phyloP scores from a whole-genome alignment of 2,113 vertebrate species.

The Phyllostomus discolor region DNA sequence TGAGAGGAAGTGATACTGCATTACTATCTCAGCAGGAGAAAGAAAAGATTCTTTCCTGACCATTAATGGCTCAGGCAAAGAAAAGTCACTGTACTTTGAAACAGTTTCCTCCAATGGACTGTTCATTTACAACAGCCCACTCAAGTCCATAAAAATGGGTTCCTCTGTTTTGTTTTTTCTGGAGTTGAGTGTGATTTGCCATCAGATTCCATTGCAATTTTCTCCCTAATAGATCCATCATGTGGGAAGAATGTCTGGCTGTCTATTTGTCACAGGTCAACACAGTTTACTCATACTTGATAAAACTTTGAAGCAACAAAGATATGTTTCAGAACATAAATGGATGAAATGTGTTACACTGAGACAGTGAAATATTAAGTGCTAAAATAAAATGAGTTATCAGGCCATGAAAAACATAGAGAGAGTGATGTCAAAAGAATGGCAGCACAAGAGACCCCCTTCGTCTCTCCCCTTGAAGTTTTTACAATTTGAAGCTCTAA shows the following conservation, averaged over 20 bases:
- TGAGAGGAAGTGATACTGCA: too few species aligned
- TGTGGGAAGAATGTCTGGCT: background rate
- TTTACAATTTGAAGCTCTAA: too few species aligned
- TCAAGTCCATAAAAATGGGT: background rate
- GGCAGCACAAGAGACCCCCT: too few species aligned
- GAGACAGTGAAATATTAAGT: background rate
- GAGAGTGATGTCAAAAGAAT: too few species aligned
- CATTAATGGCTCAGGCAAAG: too few species aligned
- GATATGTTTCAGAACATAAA: background rate
- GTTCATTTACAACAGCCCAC: too few species aligned
- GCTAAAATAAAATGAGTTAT: background rate
- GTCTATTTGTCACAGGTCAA: background rate
- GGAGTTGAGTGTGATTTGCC: background rate
- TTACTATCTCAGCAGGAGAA: too few species aligned
- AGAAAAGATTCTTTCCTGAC: too few species aligned
- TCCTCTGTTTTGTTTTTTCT: background rate
- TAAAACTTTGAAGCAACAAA: background rate
- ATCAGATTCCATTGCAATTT: background rate
- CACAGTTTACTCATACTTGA: background rate
- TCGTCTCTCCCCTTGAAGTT: too few species aligned
- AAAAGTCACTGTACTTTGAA: too few species aligned
- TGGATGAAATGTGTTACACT: background rate
- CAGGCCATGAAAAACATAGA: background rate
- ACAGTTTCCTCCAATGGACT: too few species aligned
- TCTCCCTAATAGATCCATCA: background rate